Percentiles rank a stretch among this genome's conserved stretches.
phyloP scores from a whole-genome alignment of 1,140 invertebrate genomes.

The Phortica variegata region DNA sequence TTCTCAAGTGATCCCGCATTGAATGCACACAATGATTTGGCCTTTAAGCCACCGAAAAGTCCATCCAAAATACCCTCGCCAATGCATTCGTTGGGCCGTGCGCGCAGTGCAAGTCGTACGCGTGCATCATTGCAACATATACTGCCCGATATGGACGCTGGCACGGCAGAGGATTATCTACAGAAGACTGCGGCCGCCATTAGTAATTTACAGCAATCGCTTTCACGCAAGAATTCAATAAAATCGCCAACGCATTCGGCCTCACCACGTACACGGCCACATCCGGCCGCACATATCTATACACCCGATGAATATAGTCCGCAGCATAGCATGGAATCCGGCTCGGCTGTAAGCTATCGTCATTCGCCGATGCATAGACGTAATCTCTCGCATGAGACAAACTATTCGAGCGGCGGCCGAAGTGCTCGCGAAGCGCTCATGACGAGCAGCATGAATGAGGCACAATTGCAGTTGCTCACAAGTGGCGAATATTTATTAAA shows the following conservation, averaged over 20 bases:
- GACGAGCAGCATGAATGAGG: constrained; percentile 55
- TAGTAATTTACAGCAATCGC: constrained; percentile 62
- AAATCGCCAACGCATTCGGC: constrained; percentile 37
- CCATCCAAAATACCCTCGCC: constrained; percentile 66
- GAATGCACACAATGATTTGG: constrained; percentile 35
- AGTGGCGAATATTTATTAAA: constrained; percentile 51
- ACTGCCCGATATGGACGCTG: background rate
- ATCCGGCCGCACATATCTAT: constrained; percentile 2
- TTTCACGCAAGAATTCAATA: constrained; percentile 46
- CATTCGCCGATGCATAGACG: constrained; percentile 39
- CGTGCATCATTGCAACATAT: constrained; percentile 31
- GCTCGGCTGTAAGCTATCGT: constrained; percentile 30
- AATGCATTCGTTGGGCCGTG: constrained; percentile 60
- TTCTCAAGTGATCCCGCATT: constrained; percentile 50
- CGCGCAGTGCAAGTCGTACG: constrained; percentile 59
- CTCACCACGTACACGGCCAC: constrained; percentile 25
- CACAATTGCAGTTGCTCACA: constrained; percentile 45
- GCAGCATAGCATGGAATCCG: constrained; percentile 42
- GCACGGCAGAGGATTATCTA: constrained; percentile 59
- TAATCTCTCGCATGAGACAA: background rate
- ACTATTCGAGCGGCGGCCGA: background rate
- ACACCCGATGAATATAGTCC: constrained; percentile 28
- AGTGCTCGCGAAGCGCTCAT: constrained; percentile 31
- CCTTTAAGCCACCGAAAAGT: constrained; percentile 62
- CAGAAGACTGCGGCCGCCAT: constrained; percentile 70